Evolutionary conservation across 2,797 vertebrate species (phyloP).

Genomic region (Psittacula derbiana): DNA sequence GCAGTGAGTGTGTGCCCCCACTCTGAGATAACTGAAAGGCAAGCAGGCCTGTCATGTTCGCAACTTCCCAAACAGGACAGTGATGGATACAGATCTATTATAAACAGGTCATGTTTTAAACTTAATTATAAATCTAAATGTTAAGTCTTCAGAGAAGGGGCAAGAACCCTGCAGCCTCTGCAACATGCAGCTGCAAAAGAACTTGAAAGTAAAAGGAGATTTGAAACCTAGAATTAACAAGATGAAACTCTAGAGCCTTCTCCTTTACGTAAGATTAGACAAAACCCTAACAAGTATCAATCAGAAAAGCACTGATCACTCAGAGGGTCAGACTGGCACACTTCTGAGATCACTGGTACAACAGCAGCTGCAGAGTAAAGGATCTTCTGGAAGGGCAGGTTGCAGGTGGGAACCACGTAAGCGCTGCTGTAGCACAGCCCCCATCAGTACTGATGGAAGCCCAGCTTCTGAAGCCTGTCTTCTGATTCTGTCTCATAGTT

Average conservation of each 20-base stretch:
- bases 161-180: background rate
- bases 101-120: background rate
- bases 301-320: background rate
- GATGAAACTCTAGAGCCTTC: background rate
- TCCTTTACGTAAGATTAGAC: background rate
- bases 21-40: background rate
- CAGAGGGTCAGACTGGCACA: background rate
- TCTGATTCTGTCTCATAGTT: background rate
- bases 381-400: background rate
- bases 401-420: background rate
- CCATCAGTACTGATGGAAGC: fast-evolving
- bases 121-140: background rate
- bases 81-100: background rate
- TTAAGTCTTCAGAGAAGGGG: background rate
- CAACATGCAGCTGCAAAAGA: background rate
- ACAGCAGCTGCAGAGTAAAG: background rate
- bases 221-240: conserved; percentile 4
- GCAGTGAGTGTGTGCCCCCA: too few species aligned
- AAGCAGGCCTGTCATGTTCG: background rate
- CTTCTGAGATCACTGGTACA: background rate
- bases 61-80: background rate
- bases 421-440: background rate
- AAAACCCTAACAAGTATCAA: fast-evolving
- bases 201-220: conserved; percentile 40
- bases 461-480: background rate